Evolutionary conservation across 2,113 vertebrate species (phyloP).

Genomic region (Solenodon paradoxus): DNA sequence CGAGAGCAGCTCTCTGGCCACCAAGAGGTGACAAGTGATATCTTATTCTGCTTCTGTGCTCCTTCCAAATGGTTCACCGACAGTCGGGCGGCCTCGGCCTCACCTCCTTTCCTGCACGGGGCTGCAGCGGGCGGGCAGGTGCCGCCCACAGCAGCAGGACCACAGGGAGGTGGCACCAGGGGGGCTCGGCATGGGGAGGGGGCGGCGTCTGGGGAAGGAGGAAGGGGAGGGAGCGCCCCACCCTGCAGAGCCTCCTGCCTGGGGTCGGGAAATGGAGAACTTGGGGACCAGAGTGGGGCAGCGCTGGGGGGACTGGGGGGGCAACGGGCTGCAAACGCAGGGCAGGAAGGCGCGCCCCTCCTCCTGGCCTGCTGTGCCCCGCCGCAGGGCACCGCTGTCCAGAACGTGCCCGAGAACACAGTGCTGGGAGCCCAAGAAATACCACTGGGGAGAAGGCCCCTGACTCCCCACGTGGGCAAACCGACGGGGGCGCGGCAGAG

Average conservation of each 20-base stretch:
- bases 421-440: rapidly evolving
- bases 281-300: no score
- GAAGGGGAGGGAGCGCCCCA: no score
- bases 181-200: no score
- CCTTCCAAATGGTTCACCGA: not conserved
- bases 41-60: not conserved
- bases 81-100: not conserved
- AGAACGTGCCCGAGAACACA: not conserved
- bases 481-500: no score
- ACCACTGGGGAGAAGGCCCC: not conserved
- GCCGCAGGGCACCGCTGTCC: not conserved
- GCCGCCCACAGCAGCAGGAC: no score
- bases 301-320: rapidly evolving
- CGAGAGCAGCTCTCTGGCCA: not conserved
- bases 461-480: not conserved
- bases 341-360: no score
- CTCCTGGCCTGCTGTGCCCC: rapidly evolving
- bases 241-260: no score
- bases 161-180: not conserved
- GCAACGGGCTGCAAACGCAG: rapidly evolving
- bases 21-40: not conserved
- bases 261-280: no score
- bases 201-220: no score
- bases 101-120: not conserved
- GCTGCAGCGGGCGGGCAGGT: no score